Evolutionary conservation across 2,888 invertebrate genomes (phyloP).

Genomic region (Drosophila prolongata): DNA sequence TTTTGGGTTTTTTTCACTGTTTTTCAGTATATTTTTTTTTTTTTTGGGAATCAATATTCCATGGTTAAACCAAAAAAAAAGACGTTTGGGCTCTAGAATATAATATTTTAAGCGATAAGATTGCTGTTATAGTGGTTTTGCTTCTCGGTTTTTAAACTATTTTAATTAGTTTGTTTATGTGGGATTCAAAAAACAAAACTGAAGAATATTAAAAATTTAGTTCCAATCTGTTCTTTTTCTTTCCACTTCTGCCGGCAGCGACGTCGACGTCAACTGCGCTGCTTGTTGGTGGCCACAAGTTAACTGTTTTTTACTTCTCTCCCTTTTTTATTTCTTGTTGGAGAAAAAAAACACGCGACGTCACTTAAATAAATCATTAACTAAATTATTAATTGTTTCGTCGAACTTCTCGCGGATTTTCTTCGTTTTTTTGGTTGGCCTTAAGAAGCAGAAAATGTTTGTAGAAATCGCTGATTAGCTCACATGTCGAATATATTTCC

Average conservation of each 20-base stretch:
- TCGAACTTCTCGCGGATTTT: conserved; percentile 11
- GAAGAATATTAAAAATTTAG: background rate
- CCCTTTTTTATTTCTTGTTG: background rate
- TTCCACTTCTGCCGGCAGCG: conserved; percentile 25
- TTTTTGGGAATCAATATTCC: conserved; percentile 21
- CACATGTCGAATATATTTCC: conserved; percentile 44
- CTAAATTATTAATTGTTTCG: conserved; percentile 12
- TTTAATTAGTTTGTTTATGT: too few species aligned
- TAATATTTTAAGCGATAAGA: conserved; percentile 21
- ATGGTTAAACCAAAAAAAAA: conserved; percentile 6
- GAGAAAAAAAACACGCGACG: conserved; percentile 13
- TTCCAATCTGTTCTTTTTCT: conserved; percentile 15
- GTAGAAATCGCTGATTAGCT: conserved; percentile 66
- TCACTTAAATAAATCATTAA: conserved; percentile 9
- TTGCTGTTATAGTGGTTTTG: too few species aligned
- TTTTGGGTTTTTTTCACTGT: background rate
- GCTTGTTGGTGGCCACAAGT: conserved; percentile 41
- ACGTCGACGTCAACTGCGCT: conserved; percentile 31
- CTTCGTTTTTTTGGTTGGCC: conserved; percentile 17
- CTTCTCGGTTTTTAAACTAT: too few species aligned
- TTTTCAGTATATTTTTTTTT: conserved; percentile 3
- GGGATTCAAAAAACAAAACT: background rate
- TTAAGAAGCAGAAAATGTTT: conserved; percentile 34
- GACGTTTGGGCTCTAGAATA: conserved; percentile 11
- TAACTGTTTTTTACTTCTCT: conserved; percentile 34